Percentiles rank a stretch among this genome's conserved stretches.
phyloP scores from a whole-genome alignment of 2,113 vertebrate genomes.

The Nematolebias whitei region DNA sequence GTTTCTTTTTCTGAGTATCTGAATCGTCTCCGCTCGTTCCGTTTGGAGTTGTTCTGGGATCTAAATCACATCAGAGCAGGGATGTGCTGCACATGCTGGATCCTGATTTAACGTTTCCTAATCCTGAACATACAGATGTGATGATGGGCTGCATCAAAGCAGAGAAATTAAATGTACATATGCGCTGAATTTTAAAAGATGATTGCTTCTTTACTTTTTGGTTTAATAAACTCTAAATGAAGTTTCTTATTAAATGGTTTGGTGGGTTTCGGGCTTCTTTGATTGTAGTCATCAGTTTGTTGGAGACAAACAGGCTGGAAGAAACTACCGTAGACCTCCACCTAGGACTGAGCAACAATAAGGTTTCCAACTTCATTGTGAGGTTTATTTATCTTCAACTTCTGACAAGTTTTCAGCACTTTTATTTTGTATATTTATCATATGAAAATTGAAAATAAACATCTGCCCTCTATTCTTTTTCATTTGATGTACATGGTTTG shows the following conservation, averaged over 20 bases:
- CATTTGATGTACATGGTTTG: background rate
- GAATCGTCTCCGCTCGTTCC: background rate
- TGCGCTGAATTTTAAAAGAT: no score
- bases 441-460: conserved; percentile 69
- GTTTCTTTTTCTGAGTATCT: background rate
- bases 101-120: conserved; percentile 7
- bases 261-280: background rate
- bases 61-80: background rate
- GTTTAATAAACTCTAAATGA: background rate
- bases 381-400: conserved; percentile 57
- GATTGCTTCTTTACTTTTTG: background rate
- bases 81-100: conserved; percentile 5
- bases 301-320: no score
- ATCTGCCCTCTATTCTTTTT: conserved; percentile 24
- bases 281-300: background rate
- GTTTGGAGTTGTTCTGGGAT: background rate
- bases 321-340: conserved; percentile 18
- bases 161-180: background rate
- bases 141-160: background rate
- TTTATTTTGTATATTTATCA: conserved; percentile 74
- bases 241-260: background rate
- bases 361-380: conserved; percentile 26
- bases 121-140: background rate
- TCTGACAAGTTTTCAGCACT: conserved; percentile 35
- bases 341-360: conserved; percentile 2